phyloP scores from a whole-genome alignment of 1,140 invertebrate genomes.

The Drosophila baimaii region DNA sequence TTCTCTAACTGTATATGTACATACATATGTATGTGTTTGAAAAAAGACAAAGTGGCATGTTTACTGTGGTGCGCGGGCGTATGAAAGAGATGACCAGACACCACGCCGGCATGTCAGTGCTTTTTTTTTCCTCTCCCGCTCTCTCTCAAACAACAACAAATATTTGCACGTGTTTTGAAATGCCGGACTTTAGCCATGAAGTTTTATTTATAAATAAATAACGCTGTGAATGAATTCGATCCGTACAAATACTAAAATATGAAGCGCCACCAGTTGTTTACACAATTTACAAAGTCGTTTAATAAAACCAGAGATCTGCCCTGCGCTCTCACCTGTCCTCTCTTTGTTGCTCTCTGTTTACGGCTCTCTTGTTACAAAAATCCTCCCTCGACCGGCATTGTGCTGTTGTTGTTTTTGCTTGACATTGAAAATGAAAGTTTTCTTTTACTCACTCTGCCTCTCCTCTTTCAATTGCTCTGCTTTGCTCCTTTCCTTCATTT shows the following conservation, averaged over 20 bases:
- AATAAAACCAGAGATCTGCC: not conserved
- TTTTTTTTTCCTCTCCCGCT: slow-evolving; percentile 4
- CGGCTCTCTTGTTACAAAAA: slow-evolving; percentile 29
- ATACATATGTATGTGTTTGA: no score
- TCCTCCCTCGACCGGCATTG: slow-evolving; percentile 23
- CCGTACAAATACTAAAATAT: not conserved
- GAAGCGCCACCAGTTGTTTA: not conserved
- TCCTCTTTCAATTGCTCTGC: slow-evolving; percentile 28
- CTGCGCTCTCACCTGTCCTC: not conserved
- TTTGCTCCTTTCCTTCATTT: slow-evolving; percentile 15
- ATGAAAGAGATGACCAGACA: slow-evolving; percentile 34
- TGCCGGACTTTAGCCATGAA: not conserved
- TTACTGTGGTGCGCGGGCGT: not conserved
- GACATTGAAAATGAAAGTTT: slow-evolving; percentile 77
- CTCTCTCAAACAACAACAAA: slow-evolving; percentile 22
- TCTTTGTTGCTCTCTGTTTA: slow-evolving; percentile 26
- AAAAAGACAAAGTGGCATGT: slow-evolving; percentile 8
- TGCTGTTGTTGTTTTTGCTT: slow-evolving; percentile 41
- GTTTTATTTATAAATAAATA: slow-evolving; percentile 18
- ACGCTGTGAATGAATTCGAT: not conserved
- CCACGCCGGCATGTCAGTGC: slow-evolving; percentile 22
- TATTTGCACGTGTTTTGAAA: slow-evolving; percentile 26
- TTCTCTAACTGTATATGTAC: slow-evolving; percentile 6
- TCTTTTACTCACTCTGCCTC: slow-evolving; percentile 27
- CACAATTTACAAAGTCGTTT: not conserved